Conservation (phyloP, 2,113 vertebrate genomes). For the Sebastes schlegelii region DNA sequence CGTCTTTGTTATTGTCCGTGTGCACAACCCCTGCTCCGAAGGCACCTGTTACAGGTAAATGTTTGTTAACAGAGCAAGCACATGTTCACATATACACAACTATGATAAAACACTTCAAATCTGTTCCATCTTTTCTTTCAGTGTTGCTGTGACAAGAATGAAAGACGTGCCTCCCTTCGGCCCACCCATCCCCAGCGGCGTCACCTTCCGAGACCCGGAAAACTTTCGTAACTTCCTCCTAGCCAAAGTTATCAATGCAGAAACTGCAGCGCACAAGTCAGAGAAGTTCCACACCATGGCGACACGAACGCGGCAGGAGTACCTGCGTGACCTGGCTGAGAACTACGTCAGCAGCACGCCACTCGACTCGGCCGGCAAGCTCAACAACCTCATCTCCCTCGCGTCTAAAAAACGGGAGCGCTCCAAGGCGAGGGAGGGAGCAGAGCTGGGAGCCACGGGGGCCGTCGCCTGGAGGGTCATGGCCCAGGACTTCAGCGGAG, state of each 20-base stretch:
- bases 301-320: slow-evolving; percentile 92
- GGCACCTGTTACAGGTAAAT: slow-evolving; percentile 91
- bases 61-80: not conserved
- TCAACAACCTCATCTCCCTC: slow-evolving; percentile 93
- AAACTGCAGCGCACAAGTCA: slow-evolving; percentile 93
- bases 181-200: slow-evolving; percentile 88
- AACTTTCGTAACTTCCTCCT: slow-evolving; percentile 93
- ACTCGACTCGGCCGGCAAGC: slow-evolving; percentile 89
- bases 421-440: slow-evolving; percentile 82
- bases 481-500: slow-evolving; percentile 89
- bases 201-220: slow-evolving; percentile 88
- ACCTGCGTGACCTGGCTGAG: slow-evolving; percentile 92
- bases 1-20: slow-evolving; percentile 94
- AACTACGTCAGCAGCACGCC: slow-evolving; percentile 91
- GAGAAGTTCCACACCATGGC: slow-evolving; percentile 97
- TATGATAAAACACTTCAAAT: not conserved
- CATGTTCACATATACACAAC: not conserved
- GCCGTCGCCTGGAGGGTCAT: slow-evolving; percentile 89
- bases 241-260: slow-evolving; percentile 94
- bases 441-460: slow-evolving; percentile 87
- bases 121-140: slow-evolving; percentile 42
- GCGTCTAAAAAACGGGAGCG: slow-evolving; percentile 94
- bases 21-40: slow-evolving; percentile 92
- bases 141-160: slow-evolving; percentile 95
- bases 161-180: slow-evolving; percentile 96